Conservation (phyloP, 2,888 invertebrate species). For the Adela reaumurella region DNA sequence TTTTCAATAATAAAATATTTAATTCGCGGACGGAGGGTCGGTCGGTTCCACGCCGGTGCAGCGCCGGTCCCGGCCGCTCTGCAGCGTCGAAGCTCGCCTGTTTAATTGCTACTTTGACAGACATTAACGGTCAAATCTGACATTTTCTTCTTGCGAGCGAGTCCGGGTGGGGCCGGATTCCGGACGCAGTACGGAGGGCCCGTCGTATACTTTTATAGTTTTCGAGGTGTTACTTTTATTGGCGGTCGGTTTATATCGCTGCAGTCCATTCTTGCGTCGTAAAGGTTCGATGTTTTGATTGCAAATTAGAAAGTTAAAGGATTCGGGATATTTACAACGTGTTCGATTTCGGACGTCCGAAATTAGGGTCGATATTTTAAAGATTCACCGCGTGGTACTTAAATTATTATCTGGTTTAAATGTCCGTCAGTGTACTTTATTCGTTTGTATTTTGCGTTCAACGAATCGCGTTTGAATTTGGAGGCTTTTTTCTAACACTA, state of each 20-base stretch:
- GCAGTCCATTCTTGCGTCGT: constrained; percentile 22
- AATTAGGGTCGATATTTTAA: too few relatives aligned
- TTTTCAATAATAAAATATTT: constrained; percentile 13
- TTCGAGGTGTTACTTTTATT: constrained; percentile 46
- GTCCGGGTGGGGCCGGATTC: constrained; percentile 44
- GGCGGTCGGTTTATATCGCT: constrained; percentile 30
- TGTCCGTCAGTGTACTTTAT: too few relatives aligned
- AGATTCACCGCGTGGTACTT: too few relatives aligned
- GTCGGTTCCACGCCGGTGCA: too few relatives aligned
- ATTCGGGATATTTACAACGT: too few relatives aligned
- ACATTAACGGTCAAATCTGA: constrained; percentile 37
- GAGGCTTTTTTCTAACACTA: too few relatives aligned
- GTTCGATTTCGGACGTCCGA: too few relatives aligned
- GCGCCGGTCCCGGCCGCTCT: background rate
- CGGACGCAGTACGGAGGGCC: constrained; percentile 37
- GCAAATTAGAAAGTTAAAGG: constrained; percentile 50
- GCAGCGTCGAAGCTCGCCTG: constrained; percentile 34
- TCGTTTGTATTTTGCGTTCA: too few relatives aligned
- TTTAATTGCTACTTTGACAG: constrained; percentile 55
- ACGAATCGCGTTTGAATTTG: too few relatives aligned
- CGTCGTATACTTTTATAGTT: constrained; percentile 43
- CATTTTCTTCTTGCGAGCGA: constrained; percentile 4
- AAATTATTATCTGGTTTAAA: too few relatives aligned
- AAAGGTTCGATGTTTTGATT: constrained; percentile 5
- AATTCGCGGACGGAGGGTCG: constrained; percentile 10